Evolutionary conservation across 2,797 vertebrate genomes (phyloP).

Genomic region (Sebastes dallii): DNA sequence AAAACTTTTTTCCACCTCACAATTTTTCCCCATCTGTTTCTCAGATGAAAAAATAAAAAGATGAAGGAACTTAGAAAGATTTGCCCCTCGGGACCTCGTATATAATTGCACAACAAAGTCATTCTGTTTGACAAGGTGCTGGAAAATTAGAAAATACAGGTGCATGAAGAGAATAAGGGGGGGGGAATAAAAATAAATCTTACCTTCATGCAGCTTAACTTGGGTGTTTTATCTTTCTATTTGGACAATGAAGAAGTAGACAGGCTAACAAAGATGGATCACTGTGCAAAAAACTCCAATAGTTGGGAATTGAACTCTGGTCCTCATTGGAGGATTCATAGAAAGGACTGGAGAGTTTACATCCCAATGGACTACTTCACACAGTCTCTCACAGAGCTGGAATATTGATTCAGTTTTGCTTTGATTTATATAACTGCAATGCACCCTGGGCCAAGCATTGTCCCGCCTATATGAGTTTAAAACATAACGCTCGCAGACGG

Average conservation of each 20-base stretch:
- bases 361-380: slow-evolving; percentile 33
- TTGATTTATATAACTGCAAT: slow-evolving; percentile 62
- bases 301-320: slow-evolving; percentile 33
- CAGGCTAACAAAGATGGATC: slow-evolving; percentile 48
- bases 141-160: slow-evolving; percentile 15
- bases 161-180: not conserved
- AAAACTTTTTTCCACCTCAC: too few relatives aligned
- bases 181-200: not conserved
- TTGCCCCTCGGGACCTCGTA: not conserved
- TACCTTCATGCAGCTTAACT: not conserved
- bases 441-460: not conserved
- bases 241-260: slow-evolving; percentile 31
- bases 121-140: slow-evolving; percentile 25
- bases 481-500: not conserved
- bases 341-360: slow-evolving; percentile 18
- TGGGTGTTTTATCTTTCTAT: slow-evolving; percentile 32
- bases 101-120: not conserved
- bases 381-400: slow-evolving; percentile 15
- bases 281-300: slow-evolving; percentile 15
- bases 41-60: too few relatives aligned
- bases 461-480: slow-evolving; percentile 6
- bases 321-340: slow-evolving; percentile 28
- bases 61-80: not conserved
- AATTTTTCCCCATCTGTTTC: too few relatives aligned
- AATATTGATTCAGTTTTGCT: slow-evolving; percentile 64